phyloP scores from a whole-genome alignment of 2,888 invertebrate genomes.

The Blomia tropicalis region DNA sequence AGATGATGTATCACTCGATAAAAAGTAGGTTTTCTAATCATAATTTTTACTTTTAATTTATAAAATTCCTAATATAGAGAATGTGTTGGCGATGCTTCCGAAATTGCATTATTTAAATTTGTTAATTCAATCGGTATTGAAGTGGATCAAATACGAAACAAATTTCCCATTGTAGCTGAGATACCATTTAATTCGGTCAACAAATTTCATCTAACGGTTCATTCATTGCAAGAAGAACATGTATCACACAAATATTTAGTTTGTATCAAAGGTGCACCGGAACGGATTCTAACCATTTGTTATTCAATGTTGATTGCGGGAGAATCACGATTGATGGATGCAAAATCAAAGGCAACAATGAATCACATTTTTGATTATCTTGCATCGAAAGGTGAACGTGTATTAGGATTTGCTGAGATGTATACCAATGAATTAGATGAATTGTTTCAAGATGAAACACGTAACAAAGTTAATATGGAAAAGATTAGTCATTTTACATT shows the following conservation, averaged over 20 bases:
- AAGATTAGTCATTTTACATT: constrained; percentile 32
- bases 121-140: constrained; percentile 34
- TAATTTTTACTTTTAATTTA: background rate
- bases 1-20: background rate
- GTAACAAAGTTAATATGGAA: constrained; percentile 31
- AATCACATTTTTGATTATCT: constrained; percentile 54
- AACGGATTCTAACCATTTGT: constrained; percentile 39
- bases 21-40: constrained; percentile 28
- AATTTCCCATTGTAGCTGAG: constrained; percentile 34
- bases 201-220: constrained; percentile 33
- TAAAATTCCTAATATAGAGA: constrained; percentile 4
- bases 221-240: background rate
- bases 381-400: constrained; percentile 68
- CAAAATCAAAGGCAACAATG: constrained; percentile 42
- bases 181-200: constrained; percentile 39
- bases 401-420: constrained; percentile 35
- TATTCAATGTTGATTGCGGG: constrained; percentile 43
- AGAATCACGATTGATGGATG: constrained; percentile 38
- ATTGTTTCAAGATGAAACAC: constrained; percentile 25
- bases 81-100: constrained; percentile 35
- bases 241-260: constrained; percentile 2
- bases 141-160: constrained; percentile 32
- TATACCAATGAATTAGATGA: background rate
- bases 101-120: constrained; percentile 36
- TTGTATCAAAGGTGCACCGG: constrained; percentile 43